Base-by-base conservation (phyloP, 2,113 vertebrate species). In the Mugil cephalus region DNA sequence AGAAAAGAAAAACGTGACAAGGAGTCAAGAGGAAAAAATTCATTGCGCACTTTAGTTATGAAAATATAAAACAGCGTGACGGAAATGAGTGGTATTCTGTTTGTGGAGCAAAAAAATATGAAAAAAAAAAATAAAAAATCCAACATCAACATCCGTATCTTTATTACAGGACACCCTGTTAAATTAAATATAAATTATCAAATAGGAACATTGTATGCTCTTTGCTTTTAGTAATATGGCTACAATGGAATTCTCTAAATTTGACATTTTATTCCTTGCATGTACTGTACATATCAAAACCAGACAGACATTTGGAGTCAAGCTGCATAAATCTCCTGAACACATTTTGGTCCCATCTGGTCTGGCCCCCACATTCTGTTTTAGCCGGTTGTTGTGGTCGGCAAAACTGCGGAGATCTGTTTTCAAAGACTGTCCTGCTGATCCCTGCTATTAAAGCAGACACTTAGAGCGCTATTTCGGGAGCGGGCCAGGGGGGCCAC, bases 371-470 rank as follows among this genome's bases (percentile, higher is more conserved):
- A 68, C 42, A 55, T 46, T 67, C 65, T 67, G 64, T 61, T 42
- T 18, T 51, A 87, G 67, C 51, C 61, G 76, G 30, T 69, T 80
- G 80, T 80, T 90, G 79, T 74, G 77, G 81, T 82, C 8, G 2
- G 50, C 46, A 47, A 70, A 79, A 69, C 70, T 79, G 51, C 65
- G 21, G 74, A 46, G 56, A 73, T 82, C 73, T 73, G 8, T 78
- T 81, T 79, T 88, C 83, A 86, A 79, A 85, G 69, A 43, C 46
- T n/a, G 73, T 75, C 65, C 67, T 7, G 2, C 61, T 70, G 81
- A 89, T 72, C 64, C 72, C 47, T 50, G 43, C 71, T 65, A 77
- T 87, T 88, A 75, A 76, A 87, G 71, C 71, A 69, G 85, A 84
- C 83, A 82, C 77, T 82, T 76, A 56, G 8, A 61, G 59, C 8